A percentile compares a stretch with the other conserved stretches of the same genome.
phyloP scores from a whole-genome alignment of 2,797 vertebrate genomes.

The Clarias platycephalus region DNA sequence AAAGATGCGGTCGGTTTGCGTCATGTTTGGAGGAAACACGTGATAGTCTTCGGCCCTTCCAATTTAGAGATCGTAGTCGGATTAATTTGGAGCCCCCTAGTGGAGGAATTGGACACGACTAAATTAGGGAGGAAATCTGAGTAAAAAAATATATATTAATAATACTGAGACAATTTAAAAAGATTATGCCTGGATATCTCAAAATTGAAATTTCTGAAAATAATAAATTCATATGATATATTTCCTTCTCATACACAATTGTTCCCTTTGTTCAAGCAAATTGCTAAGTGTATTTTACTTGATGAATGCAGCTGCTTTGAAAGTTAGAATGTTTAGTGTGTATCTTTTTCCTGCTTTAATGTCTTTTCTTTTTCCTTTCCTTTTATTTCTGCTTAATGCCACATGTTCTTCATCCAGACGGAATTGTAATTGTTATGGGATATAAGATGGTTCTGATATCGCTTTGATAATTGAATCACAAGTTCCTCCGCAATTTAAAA shows the following conservation, averaged over 20 bases:
- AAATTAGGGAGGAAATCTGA: too few species aligned
- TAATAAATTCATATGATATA: background rate
- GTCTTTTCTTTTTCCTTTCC: background rate
- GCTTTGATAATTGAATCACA: conserved; percentile 55
- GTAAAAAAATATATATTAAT: too few species aligned
- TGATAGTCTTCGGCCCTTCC: too few species aligned
- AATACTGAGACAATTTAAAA: background rate
- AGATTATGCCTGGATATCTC: background rate
- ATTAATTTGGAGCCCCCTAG: too few species aligned
- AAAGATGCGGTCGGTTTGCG: too few species aligned
- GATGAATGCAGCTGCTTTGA: background rate
- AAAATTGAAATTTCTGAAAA: background rate
- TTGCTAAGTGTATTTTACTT: background rate
- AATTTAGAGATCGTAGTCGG: too few species aligned
- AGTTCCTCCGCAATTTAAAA: conserved; percentile 52
- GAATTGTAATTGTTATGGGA: conserved; percentile 42
- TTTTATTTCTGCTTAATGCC: conserved; percentile 19
- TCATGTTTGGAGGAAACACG: too few species aligned
- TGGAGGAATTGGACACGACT: too few species aligned
- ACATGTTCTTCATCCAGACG: conserved; percentile 39
- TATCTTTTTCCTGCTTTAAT: background rate
- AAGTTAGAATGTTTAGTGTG: background rate
- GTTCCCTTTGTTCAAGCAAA: background rate
- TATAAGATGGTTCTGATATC: conserved; percentile 35
- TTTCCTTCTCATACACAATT: background rate